Conservation (phyloP, 2,888 invertebrate genomes). For the Girardia tigrina region DNA sequence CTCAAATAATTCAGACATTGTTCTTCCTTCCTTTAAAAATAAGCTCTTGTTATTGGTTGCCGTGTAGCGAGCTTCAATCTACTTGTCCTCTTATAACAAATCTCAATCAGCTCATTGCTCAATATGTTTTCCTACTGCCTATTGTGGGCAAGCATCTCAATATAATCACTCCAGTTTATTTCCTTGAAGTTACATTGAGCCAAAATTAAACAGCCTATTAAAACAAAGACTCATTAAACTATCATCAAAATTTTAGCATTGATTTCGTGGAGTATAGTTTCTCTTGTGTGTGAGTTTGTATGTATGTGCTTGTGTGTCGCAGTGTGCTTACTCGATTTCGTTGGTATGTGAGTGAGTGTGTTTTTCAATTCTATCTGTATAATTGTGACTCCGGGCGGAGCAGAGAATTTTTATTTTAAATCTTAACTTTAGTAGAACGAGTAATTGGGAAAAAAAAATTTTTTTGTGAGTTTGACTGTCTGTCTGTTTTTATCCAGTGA, state of each 20-base stretch:
- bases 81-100: constrained; percentile 21
- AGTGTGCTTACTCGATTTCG: too few species aligned
- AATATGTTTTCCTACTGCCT: constrained; percentile 20
- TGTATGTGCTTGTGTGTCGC: too few species aligned
- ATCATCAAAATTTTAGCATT: constrained; percentile 18
- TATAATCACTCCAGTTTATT: constrained; percentile 23
- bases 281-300: background rate
- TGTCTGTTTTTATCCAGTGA: too few species aligned
- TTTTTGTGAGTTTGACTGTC: too few species aligned
- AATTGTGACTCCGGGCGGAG: constrained; percentile 18
- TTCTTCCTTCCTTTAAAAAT: constrained; percentile 23
- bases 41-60: constrained; percentile 10
- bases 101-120: constrained; percentile 23
- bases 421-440: background rate
- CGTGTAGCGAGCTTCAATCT: constrained; percentile 18
- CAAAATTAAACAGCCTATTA: constrained; percentile 23
- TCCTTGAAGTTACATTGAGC: constrained; percentile 17
- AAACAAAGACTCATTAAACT: constrained; percentile 12
- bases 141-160: constrained; percentile 23
- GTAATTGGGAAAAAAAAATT: background rate
- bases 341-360: too few species aligned
- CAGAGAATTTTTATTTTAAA: constrained; percentile 13
- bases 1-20: constrained; percentile 23
- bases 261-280: background rate
- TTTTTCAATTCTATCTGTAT: background rate